Percentiles rank a stretch among this genome's conserved stretches.
These are phyloP conservation scores for Ptilorrhoa leucosticta DNA, from an alignment of 2,113 vertebrate genomes.

Conservation along the genomic window DNA sequence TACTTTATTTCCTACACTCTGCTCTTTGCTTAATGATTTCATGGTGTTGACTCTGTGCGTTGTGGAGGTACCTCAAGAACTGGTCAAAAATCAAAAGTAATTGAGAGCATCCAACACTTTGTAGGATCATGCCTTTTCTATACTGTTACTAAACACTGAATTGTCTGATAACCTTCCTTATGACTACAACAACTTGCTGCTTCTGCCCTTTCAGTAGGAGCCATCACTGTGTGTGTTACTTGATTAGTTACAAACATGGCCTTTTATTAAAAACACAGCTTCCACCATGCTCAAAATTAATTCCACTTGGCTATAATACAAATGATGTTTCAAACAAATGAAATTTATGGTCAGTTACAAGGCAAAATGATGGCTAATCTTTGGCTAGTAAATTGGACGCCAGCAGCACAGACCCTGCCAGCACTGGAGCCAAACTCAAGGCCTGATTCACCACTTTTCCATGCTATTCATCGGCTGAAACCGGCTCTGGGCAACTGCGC, in stretches of 20 bases:
- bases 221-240: background rate
- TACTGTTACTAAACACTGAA: background rate
- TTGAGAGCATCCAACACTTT: background rate
- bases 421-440: background rate
- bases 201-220: constrained; percentile 31
- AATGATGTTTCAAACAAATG: background rate
- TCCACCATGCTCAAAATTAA: background rate
- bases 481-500: background rate
- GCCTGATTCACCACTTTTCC: background rate
- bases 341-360: background rate
- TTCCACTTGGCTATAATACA: background rate
- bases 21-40: constrained; percentile 39
- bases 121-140: background rate
- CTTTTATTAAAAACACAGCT: constrained; percentile 43
- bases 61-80: background rate
- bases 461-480: background rate
- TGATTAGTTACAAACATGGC: constrained; percentile 47
- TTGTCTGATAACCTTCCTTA: constrained; percentile 3
- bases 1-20: background rate
- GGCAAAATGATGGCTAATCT: background rate
- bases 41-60: background rate
- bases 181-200: background rate
- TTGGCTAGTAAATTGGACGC: background rate
- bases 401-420: background rate
- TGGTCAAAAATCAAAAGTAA: background rate